Conservation (phyloP, 2,888 invertebrate genomes). For the Uropetala carovei region DNA sequence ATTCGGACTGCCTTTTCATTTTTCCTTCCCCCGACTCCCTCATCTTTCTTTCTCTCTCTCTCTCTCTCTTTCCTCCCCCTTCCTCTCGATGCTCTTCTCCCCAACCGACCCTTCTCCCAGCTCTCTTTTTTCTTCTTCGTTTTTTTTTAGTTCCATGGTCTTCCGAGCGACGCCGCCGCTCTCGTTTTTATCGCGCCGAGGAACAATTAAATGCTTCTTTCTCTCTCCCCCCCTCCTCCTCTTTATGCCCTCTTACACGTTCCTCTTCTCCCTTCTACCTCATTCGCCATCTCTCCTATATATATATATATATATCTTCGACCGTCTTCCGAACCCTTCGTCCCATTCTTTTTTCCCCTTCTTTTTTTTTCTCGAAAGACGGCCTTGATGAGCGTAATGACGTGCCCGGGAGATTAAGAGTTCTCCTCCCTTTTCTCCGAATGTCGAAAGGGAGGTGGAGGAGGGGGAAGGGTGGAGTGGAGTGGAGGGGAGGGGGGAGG, state of each 20-base stretch:
- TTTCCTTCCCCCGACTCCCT: background rate
- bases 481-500: background rate
- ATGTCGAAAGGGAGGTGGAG: background rate
- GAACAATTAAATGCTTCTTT: conserved; percentile 51
- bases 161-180: conserved; percentile 15
- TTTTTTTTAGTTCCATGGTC: conserved; percentile 21
- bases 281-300: background rate
- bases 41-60: background rate
- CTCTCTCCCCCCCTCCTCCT: background rate
- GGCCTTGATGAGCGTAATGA: conserved; percentile 47
- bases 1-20: conserved; percentile 5
- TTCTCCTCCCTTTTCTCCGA: conserved; percentile 8
- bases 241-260: background rate
- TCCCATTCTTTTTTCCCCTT: background rate
- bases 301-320: too few relatives aligned
- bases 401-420: conserved; percentile 43
- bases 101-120: background rate
- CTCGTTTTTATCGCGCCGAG: conserved; percentile 36
- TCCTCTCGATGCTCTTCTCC: background rate
- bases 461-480: background rate
- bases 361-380: background rate
- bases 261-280: background rate
- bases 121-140: background rate
- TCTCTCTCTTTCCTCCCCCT: background rate
- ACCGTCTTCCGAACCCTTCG: background rate